Conservation (phyloP, 2,888 invertebrate species). For the Drosophila picticornis region DNA sequence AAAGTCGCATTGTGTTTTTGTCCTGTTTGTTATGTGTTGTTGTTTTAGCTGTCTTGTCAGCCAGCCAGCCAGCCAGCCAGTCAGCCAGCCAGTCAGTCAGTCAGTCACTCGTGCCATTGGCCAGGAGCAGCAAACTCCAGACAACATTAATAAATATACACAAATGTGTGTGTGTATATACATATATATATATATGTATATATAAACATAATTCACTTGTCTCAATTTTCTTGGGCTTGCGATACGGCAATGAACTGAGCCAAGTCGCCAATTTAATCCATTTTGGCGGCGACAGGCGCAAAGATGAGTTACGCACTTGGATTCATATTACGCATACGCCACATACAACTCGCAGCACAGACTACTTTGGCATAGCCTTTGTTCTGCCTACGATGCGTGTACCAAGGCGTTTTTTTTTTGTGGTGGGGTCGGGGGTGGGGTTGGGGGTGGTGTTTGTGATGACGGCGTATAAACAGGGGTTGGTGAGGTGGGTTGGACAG, state of each 20-base stretch:
- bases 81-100: neutral
- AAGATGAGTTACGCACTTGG: slow-evolving; percentile 60
- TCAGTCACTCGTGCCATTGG: slow-evolving; percentile 45
- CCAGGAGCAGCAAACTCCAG: slow-evolving; percentile 45
- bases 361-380: slow-evolving; percentile 12
- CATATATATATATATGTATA: neutral
- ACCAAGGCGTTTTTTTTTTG: neutral
- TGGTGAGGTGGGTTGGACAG: neutral
- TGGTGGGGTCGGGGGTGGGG: neutral
- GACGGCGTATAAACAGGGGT: neutral
- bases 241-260: slow-evolving; percentile 39
- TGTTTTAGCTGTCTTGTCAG: slow-evolving; percentile 45
- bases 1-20: slow-evolving; percentile 56
- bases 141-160: slow-evolving; percentile 25
- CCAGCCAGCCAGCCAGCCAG: neutral
- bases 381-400: slow-evolving; percentile 1
- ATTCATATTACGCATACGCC: slow-evolving; percentile 70
- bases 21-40: slow-evolving; percentile 20
- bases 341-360: neutral
- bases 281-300: slow-evolving; percentile 41
- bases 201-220: slow-evolving; percentile 55
- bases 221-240: neutral
- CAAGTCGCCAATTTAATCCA: slow-evolving; percentile 17
- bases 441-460: no score
- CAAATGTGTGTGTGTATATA: neutral